Evolutionary conservation across 1,140 invertebrate species (phyloP).

Genomic region (Macrostomum lignano): DNA sequence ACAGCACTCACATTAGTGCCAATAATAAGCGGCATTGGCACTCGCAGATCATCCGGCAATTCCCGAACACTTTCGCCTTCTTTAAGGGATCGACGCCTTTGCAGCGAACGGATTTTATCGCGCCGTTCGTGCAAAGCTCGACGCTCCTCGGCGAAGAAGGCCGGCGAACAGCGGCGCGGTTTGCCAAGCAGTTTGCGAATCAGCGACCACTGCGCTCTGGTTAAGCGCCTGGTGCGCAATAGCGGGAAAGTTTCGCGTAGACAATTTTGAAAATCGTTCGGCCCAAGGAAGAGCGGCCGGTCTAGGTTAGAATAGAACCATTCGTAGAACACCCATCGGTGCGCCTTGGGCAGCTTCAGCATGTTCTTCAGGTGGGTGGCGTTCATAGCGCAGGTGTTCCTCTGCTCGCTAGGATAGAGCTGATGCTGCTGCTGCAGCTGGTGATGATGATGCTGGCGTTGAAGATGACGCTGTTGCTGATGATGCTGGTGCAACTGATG

Average conservation of each 20-base stretch:
- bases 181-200: constrained; percentile 84
- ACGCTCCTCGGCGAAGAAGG: constrained; percentile 81
- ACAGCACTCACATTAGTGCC: constrained; percentile 78
- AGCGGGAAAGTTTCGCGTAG: constrained; percentile 74
- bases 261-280: constrained; percentile 84
- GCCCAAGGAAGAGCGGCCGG: constrained; percentile 63
- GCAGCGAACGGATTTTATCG: constrained; percentile 63
- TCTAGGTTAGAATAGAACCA: constrained; percentile 98
- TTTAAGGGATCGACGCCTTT: constrained; percentile 64
- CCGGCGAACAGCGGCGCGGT: constrained; percentile 52
- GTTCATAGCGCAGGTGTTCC: no score
- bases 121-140: constrained; percentile 58
- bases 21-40: constrained; percentile 73
- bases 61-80: constrained; percentile 51
- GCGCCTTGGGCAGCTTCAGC: constrained; percentile 86
- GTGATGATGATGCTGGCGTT: no score
- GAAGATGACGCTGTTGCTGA: no score
- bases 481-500: no score
- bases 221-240: constrained; percentile 51
- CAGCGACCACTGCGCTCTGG: constrained; percentile 73
- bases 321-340: constrained; percentile 94
- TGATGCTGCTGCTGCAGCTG: no score
- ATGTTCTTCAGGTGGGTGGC: constrained; percentile 48
- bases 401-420: no score
- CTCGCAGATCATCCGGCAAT: constrained; percentile 50